Conservation (phyloP, 1,140 invertebrate species). For the Drosophila sucinea region DNA sequence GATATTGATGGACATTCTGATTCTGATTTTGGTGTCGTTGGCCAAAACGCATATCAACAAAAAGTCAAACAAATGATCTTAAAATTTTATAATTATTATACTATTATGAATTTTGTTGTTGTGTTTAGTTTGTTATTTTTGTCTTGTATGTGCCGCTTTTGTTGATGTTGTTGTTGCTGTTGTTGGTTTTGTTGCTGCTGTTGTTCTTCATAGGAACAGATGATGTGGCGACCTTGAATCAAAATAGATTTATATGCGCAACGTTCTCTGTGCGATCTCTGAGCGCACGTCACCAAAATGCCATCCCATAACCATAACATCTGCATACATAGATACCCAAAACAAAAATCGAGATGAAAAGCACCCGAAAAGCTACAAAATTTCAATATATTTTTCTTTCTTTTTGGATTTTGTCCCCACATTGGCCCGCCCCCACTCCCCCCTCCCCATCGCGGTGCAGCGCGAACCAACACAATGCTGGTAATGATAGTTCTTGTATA, state of each 20-base stretch:
- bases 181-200: conserved; percentile 1
- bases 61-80: not conserved
- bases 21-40: too few species aligned
- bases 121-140: conserved; percentile 9
- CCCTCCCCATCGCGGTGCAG: too few species aligned
- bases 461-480: too few species aligned
- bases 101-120: conserved; percentile 1
- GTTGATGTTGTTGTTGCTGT: not conserved
- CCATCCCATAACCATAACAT: conserved; percentile 33
- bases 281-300: conserved; percentile 57
- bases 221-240: conserved; percentile 75
- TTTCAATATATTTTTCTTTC: conserved; percentile 5
- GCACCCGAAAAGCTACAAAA: not conserved
- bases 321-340: conserved; percentile 2
- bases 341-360: not conserved
- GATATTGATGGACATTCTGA: too few species aligned
- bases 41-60: too few species aligned
- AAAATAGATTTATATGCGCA: conserved; percentile 74
- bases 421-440: too few species aligned
- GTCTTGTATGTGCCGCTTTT: conserved; percentile 2
- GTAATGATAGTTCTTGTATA: not conserved
- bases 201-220: conserved; percentile 40
- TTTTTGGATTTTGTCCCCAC: too few species aligned
- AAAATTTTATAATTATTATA: not conserved
- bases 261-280: conserved; percentile 35